Percentiles rank a stretch among this genome's conserved stretches.
These are phyloP conservation scores for Cydia splendana DNA, from an alignment of 1,140 invertebrate genomes.

Conservation along the genomic window DNA sequence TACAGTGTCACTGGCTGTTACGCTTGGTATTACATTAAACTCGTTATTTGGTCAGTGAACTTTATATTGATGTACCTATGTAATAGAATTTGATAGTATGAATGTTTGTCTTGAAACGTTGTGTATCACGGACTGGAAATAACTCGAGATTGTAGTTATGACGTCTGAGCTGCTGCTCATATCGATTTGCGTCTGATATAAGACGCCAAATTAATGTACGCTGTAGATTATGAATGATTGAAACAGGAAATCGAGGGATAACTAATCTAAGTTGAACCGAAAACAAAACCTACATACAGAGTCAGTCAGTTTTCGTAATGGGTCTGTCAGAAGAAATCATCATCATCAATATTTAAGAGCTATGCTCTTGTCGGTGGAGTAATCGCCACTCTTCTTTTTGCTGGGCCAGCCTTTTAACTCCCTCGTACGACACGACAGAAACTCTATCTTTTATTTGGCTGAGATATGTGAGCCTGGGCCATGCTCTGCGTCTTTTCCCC, in stretches of 20 bases:
- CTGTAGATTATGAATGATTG: constrained; percentile 15
- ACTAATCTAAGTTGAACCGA: background rate
- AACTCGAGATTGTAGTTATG: constrained; percentile 31
- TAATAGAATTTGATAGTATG: constrained; percentile 41
- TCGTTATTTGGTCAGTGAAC: constrained; percentile 50
- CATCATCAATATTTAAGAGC: too few species aligned
- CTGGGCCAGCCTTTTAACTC: too few species aligned
- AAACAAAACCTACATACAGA: background rate
- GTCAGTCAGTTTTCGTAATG: background rate
- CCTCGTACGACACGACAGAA: too few species aligned
- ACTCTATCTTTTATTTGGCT: too few species aligned
- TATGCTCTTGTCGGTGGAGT: too few species aligned
- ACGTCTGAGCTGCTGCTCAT: constrained; percentile 30
- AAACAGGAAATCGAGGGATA: background rate
- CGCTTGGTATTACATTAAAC: constrained; percentile 35
- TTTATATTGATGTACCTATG: constrained; percentile 37
- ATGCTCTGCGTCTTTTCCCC: too few species aligned
- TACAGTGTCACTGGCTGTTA: constrained; percentile 44
- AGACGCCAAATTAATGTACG: constrained; percentile 38
- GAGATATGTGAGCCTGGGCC: too few species aligned
- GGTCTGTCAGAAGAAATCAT: too few species aligned
- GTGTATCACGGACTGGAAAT: constrained; percentile 46
- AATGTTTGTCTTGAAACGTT: constrained; percentile 45
- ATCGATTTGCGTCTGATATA: constrained; percentile 33
- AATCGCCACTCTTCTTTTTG: too few species aligned